Percentiles rank a stretch among this genome's conserved stretches.
Evolutionary conservation across 2,113 vertebrate genomes (phyloP).

Genomic region (Varanus salvator): DNA sequence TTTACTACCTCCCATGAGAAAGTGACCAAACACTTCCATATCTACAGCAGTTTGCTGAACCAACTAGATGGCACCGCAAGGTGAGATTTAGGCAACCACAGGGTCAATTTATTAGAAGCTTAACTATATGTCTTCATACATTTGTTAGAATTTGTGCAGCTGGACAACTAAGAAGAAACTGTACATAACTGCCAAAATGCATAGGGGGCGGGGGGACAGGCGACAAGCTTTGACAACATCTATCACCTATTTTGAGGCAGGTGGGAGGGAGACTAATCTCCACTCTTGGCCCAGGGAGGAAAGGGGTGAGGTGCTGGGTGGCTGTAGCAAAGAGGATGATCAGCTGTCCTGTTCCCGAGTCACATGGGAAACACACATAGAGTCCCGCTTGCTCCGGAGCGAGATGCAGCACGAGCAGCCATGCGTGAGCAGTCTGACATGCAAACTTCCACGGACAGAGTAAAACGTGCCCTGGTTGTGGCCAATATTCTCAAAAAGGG

Average conservation of each 20-base stretch:
- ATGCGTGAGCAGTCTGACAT: background rate
- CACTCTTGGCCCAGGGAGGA: background rate
- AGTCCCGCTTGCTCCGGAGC: background rate
- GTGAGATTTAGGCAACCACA: background rate
- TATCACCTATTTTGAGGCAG: background rate
- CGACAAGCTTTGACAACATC: background rate
- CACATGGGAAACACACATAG: background rate
- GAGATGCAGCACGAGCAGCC: background rate
- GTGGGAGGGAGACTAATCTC: background rate
- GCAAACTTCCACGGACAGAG: background rate
- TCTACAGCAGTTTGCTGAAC: background rate
- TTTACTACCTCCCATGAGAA: background rate
- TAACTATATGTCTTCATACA: background rate
- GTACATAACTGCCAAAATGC: background rate
- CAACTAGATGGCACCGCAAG: background rate
- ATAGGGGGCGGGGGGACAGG: too few relatives aligned
- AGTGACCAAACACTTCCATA: background rate
- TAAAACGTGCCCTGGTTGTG: conserved; percentile 23
- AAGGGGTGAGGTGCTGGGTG: background rate
- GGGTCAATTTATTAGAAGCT: background rate
- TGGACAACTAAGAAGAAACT: too few relatives aligned
- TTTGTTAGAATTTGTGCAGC: background rate
- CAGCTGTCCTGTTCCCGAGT: background rate
- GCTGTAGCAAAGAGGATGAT: background rate
- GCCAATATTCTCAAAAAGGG: conserved; percentile 51